These are phyloP conservation scores for Emydoidea blandingii DNA, from an alignment of 2,797 vertebrate genomes.

Conservation along the genomic window DNA sequence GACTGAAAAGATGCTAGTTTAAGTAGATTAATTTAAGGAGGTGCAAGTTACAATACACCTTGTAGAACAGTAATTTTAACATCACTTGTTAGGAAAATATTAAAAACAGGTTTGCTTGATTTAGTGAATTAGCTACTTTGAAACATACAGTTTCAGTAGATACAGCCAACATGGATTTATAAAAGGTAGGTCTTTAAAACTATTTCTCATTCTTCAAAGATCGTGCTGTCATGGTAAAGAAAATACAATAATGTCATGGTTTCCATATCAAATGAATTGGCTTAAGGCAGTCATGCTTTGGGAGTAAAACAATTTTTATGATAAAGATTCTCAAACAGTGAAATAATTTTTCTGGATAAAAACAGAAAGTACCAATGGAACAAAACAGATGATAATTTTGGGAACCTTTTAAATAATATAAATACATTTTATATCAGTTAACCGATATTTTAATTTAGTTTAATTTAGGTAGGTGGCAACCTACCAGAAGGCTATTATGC, in stretches of 20 bases:
- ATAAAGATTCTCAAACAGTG: neutral
- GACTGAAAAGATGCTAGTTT: neutral
- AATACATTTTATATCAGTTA: accelerated
- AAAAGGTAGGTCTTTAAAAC: neutral
- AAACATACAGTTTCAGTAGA: accelerated
- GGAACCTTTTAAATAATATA: neutral
- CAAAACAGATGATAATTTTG: neutral
- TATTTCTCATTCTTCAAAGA: neutral
- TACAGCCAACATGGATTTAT: neutral
- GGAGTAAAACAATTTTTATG: neutral
- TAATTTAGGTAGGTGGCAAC: neutral
- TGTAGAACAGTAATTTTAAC: neutral
- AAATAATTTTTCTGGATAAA: neutral
- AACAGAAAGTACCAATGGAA: neutral
- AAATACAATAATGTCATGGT: neutral
- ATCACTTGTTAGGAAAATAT: neutral
- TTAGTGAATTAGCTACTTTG: neutral
- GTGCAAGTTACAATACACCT: neutral
- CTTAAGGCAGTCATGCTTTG: neutral
- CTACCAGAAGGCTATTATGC: too few species aligned
- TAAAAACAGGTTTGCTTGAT: neutral
- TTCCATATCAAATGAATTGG: neutral
- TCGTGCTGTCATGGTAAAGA: neutral
- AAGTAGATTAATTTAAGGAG: neutral
- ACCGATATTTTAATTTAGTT: neutral